Conservation (phyloP, 2,113 vertebrate species). For the Trematomus loennbergii region DNA sequence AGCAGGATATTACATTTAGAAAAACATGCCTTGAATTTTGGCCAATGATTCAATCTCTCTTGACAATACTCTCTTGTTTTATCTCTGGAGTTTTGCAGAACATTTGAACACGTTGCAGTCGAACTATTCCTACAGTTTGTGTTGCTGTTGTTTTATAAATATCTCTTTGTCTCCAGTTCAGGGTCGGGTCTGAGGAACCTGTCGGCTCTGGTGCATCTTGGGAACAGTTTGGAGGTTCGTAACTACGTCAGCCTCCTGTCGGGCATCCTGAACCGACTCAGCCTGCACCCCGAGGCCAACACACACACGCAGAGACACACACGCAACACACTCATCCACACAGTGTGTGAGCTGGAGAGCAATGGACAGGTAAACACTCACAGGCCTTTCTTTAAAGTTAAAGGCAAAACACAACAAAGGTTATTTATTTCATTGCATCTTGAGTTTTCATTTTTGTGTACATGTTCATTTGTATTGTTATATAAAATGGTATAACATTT, state of each 20-base stretch:
- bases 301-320: constrained; percentile 64
- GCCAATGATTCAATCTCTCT: too few species aligned
- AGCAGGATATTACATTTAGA: too few species aligned
- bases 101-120: neutral
- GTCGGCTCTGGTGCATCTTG: constrained; percentile 76
- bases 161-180: constrained; percentile 72
- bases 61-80: too few species aligned
- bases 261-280: constrained; percentile 79
- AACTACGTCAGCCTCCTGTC: constrained; percentile 83
- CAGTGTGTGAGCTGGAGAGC: constrained; percentile 66
- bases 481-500: too few species aligned
- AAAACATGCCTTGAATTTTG: too few species aligned
- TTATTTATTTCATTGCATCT: too few species aligned
- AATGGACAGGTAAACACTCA: constrained; percentile 76
- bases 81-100: neutral
- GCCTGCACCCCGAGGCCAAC: constrained; percentile 48
- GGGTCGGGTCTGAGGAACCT: constrained; percentile 80
- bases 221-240: constrained; percentile 77
- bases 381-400: too few species aligned
- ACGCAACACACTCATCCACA: constrained; percentile 79
- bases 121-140: too few species aligned
- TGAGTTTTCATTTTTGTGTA: too few species aligned
- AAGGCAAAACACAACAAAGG: too few species aligned
- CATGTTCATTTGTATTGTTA: too few species aligned
- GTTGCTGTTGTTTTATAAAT: too few species aligned